phyloP scores from a whole-genome alignment of 2,797 vertebrate species.

The Poliocrania exsul region DNA sequence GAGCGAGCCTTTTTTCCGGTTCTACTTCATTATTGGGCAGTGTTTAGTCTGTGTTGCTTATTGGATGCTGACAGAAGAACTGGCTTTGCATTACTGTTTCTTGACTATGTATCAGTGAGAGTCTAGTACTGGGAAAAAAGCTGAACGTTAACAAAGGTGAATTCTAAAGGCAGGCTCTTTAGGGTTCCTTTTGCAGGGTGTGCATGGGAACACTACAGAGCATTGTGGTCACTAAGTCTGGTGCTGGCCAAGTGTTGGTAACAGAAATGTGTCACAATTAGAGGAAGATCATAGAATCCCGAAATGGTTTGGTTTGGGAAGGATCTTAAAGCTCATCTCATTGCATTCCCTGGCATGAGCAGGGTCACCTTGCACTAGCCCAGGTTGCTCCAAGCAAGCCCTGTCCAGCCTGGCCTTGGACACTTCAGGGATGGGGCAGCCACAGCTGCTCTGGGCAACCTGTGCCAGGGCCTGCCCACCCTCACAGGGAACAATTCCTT shows the following conservation, averaged over 20 bases:
- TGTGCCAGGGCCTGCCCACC: background rate
- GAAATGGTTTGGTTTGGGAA: background rate
- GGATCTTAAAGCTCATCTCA: background rate
- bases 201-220: background rate
- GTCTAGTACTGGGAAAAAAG: background rate
- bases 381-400: background rate
- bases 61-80: background rate
- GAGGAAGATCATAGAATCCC: background rate
- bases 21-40: background rate
- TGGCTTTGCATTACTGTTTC: background rate
- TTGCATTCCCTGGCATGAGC: background rate
- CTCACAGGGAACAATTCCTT: background rate
- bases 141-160: background rate
- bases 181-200: background rate
- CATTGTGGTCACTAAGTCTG: background rate
- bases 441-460: background rate
- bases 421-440: background rate
- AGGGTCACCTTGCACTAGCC: background rate
- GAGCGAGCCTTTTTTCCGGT: background rate
- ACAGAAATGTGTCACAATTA: background rate
- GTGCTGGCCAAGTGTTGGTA: background rate
- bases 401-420: rapidly evolving
- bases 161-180: background rate
- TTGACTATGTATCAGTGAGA: background rate
- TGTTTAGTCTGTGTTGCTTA: background rate